These are phyloP conservation scores for Nomada fucata DNA, from an alignment of 2,888 invertebrate species.

Conservation along the genomic window DNA sequence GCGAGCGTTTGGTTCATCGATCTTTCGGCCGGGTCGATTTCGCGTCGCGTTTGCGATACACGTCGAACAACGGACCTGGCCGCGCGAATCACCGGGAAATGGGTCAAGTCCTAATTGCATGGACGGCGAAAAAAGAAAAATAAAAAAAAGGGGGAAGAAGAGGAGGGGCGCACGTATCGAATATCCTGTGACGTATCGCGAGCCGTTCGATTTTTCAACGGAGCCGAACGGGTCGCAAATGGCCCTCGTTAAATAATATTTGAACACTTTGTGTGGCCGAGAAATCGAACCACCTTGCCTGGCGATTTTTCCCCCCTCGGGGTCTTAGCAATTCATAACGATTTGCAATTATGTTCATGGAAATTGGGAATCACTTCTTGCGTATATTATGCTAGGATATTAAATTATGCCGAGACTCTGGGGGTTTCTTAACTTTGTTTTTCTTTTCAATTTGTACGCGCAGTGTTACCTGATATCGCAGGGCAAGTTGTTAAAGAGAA, in stretches of 20 bases:
- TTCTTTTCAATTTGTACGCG: too few relatives aligned
- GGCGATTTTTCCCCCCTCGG: too few relatives aligned
- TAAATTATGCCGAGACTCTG: too few relatives aligned
- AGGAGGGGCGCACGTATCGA: neutral
- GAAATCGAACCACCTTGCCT: too few relatives aligned
- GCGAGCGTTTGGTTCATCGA: constrained; percentile 47
- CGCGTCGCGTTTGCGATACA: constrained; percentile 30
- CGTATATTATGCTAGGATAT: too few relatives aligned
- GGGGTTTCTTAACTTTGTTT: too few relatives aligned
- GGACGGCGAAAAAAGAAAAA: constrained; percentile 7
- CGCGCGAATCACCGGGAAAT: constrained; percentile 28
- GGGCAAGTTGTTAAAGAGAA: too few relatives aligned
- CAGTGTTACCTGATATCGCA: too few relatives aligned
- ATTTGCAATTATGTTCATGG: too few relatives aligned
- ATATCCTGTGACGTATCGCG: constrained; percentile 8
- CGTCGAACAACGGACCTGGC: constrained; percentile 21
- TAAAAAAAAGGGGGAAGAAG: neutral
- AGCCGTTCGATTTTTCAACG: constrained; percentile 10
- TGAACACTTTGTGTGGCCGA: neutral
- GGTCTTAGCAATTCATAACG: too few relatives aligned
- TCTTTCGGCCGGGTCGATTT: constrained; percentile 28
- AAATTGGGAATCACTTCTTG: too few relatives aligned
- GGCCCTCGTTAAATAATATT: constrained; percentile 7
- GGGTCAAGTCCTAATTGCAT: constrained; percentile 59
- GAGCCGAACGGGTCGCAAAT: neutral